Conservation (phyloP, 2,797 vertebrate genomes). For the Labeo calbasu region DNA sequence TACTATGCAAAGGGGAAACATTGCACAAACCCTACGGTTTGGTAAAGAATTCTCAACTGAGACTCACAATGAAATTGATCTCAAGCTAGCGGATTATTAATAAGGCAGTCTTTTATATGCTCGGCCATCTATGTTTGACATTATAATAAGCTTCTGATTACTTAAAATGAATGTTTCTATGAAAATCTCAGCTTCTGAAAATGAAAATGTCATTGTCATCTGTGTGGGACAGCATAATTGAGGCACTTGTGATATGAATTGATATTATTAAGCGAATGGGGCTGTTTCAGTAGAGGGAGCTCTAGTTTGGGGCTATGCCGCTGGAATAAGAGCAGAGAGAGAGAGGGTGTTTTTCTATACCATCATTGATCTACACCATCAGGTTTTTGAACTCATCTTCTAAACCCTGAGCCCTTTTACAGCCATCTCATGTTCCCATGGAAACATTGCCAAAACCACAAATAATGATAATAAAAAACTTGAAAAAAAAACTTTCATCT, state of each 20-base stretch:
- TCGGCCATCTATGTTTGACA: slow-evolving; percentile 64
- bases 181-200: slow-evolving; percentile 56
- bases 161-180: slow-evolving; percentile 59
- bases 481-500: slow-evolving; percentile 17
- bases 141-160: slow-evolving; percentile 63
- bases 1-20: slow-evolving; percentile 87
- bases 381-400: slow-evolving; percentile 54
- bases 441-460: slow-evolving; percentile 56
- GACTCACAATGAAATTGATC: slow-evolving; percentile 57
- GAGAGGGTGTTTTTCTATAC: slow-evolving; percentile 50
- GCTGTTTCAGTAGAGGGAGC: slow-evolving; percentile 28
- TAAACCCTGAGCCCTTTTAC: slow-evolving; percentile 43
- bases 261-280: slow-evolving; percentile 29
- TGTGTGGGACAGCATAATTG: slow-evolving; percentile 48
- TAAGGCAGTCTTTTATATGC: slow-evolving; percentile 69
- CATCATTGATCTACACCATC: slow-evolving; percentile 52
- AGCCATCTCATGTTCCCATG: slow-evolving; percentile 62
- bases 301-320: slow-evolving; percentile 12
- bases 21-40: slow-evolving; percentile 77
- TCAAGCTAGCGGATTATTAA: slow-evolving; percentile 43
- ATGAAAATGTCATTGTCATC: slow-evolving; percentile 55
- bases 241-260: slow-evolving; percentile 47
- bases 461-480: slow-evolving; percentile 57
- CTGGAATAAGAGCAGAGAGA: slow-evolving; percentile 28
- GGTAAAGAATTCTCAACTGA: slow-evolving; percentile 58